Conservation (phyloP, 2,797 vertebrate species). For the Lagocephalus sceleratus region DNA sequence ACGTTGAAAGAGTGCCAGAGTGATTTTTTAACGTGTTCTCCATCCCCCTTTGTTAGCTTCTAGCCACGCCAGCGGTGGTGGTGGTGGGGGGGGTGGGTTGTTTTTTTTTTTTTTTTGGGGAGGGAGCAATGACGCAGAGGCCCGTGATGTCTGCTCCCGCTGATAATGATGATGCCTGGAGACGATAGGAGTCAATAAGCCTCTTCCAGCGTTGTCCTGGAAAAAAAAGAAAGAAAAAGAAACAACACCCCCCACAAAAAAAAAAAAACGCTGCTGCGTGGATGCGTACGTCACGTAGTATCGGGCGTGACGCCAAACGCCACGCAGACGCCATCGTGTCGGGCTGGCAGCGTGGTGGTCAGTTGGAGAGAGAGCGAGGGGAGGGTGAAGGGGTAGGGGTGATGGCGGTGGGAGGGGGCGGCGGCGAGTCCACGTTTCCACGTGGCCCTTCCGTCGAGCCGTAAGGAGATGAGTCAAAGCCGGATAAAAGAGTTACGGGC, state of each 20-base stretch:
- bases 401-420: too few species aligned
- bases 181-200: slow-evolving; percentile 74
- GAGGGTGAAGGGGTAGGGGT: background rate
- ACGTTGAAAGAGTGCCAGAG: slow-evolving; percentile 65
- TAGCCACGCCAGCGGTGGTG: slow-evolving; percentile 62
- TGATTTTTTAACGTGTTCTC: slow-evolving; percentile 60
- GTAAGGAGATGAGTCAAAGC: too few species aligned
- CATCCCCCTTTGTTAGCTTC: slow-evolving; percentile 60
- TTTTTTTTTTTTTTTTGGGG: slow-evolving; percentile 17
- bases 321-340: slow-evolving; percentile 58
- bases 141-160: slow-evolving; percentile 64
- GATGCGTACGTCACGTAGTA: slow-evolving; percentile 61
- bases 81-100: slow-evolving; percentile 30
- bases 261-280: slow-evolving; percentile 40
- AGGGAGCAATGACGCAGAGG: slow-evolving; percentile 71
- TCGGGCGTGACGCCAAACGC: slow-evolving; percentile 59
- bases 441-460: too few species aligned
- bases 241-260: background rate
- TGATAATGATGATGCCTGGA: slow-evolving; percentile 76
- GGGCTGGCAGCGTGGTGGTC: slow-evolving; percentile 53
- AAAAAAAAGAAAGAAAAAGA: slow-evolving; percentile 25
- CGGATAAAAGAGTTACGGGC: too few species aligned
- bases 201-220: slow-evolving; percentile 66
- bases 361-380: slow-evolving; percentile 17
- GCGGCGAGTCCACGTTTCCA: too few species aligned